These are phyloP conservation scores for Callorhinus ursinus DNA, from an alignment of 2,113 vertebrate genomes.

Conservation along the genomic window DNA sequence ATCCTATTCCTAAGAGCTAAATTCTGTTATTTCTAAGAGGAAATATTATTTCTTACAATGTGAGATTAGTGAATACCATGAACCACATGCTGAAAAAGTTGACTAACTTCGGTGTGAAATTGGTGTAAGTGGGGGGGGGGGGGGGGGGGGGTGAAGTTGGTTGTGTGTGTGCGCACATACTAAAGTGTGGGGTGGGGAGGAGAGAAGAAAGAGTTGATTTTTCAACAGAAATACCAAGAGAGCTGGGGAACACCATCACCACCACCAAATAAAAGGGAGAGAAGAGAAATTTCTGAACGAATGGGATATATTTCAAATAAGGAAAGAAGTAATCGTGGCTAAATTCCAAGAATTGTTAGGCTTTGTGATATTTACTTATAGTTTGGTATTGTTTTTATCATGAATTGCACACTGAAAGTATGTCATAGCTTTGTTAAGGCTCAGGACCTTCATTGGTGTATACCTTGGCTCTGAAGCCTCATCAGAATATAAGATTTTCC, in stretches of 20 bases:
- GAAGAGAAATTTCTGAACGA: neutral
- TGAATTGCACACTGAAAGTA: neutral
- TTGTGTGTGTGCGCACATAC: neutral
- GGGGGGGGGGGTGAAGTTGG: neutral
- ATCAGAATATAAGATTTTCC: neutral
- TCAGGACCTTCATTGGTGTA: neutral
- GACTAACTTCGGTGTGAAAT: neutral
- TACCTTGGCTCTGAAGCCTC: neutral
- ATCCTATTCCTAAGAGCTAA: neutral
- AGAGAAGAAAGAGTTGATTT: neutral
- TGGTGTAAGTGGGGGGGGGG: neutral
- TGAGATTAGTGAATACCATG: constrained; percentile 7
- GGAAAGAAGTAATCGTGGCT: neutral
- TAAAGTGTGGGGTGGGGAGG: neutral
- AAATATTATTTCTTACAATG: constrained; percentile 15
- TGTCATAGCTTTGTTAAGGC: neutral
- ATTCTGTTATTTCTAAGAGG: neutral
- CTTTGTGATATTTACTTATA: neutral
- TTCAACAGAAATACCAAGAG: neutral
- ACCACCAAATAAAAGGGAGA: neutral
- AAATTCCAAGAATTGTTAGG: neutral
- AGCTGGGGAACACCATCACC: neutral
- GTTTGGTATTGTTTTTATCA: neutral
- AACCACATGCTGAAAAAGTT: neutral
- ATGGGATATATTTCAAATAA: neutral